These are phyloP conservation scores for Dysidea cf. avara DNA, from an alignment of 37 sponge, comb jelly and placozoan genomes.

Conservation along the genomic window DNA sequence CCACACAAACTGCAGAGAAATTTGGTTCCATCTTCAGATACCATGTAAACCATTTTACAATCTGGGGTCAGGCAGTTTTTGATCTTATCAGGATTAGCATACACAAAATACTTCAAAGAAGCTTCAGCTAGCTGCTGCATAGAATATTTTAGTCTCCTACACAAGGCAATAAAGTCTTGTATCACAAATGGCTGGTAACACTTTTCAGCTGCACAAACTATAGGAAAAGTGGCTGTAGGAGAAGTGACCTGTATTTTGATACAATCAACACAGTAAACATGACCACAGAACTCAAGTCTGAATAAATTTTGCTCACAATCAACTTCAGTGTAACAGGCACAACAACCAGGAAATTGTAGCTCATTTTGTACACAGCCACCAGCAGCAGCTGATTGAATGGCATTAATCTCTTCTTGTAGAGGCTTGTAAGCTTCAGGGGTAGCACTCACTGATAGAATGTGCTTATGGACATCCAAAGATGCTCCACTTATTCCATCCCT, in stretches of 20 bases:
- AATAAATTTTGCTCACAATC: too few species aligned
- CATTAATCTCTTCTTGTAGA: neutral
- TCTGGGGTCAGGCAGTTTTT: too few species aligned
- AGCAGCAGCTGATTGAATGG: too few species aligned
- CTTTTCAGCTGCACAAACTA: conserved; percentile 61
- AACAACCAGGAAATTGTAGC: too few species aligned
- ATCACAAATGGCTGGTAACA: conserved; percentile 58
- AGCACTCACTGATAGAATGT: too few species aligned
- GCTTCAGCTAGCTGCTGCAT: conserved; percentile 8
- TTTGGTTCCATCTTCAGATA: too few species aligned
- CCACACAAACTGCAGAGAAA: conserved; percentile 41
- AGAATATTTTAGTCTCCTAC: conserved; percentile 12
- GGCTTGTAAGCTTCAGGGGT: conserved; percentile 4
- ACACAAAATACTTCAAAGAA: conserved; percentile 23
- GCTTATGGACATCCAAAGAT: conserved; percentile 26
- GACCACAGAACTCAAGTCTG: conserved; percentile 64
- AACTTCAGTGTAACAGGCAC: too few species aligned
- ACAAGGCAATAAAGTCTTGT: conserved; percentile 67
- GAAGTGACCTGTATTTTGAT: conserved; percentile 42
- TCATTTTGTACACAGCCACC: too few species aligned
- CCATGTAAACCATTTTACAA: too few species aligned
- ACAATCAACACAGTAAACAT: too few species aligned
- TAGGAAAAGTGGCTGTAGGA: conserved; percentile 43
- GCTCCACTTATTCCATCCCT: conserved; percentile 20
- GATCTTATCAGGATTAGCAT: conserved; percentile 10